Base-by-base conservation (phyloP, 1,140 invertebrate species). In the Theocolax elegans region DNA sequence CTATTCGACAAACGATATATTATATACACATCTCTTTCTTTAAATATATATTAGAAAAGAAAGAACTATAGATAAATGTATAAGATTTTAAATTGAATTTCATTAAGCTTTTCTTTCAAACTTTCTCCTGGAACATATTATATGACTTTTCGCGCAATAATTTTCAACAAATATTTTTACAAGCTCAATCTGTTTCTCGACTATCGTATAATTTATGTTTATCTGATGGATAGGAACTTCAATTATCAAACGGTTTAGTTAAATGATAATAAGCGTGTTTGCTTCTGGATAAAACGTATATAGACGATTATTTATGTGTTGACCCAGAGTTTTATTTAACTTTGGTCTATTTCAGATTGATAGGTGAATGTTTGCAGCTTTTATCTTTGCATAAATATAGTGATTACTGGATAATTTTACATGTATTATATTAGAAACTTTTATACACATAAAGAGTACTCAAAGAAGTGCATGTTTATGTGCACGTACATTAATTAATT, bases 81-180 rank as follows among this genome's bases (percentile, higher is more conserved):
- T 60, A 27, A n/a, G 17, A 48, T 10, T 48, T 21, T n/a, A 48
- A 48, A 48, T 1, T 31, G 2, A 59, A 40, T 59, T 38, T 49
- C 19, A 12, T 58, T 49, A 17, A 42, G 9, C 9, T 60, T 27
- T 68, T 60, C 46, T 60, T 60, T 53, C 38, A 29, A 60, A 25
- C 35, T 60, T 68, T 68, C 66, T 49, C 54, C 21, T 9, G 19
- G 29, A 27, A 46, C 13, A 42, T 8, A 38, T 63, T 15, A 12
- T 31, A 48, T 21, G 51, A 42, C 15, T 53, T 27, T 53, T 25
- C 19, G 19, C 23, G 48, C 23, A 17, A 54, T 29, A 42, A 40
- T n/a, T 38, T 15, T 25, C 10, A 53, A 7, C 35, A 25, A 42
- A 40, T 29, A 35, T 64, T 27, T 53, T 65, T 23, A 23, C 6